Percentiles rank a stretch among this genome's conserved stretches.
Evolutionary conservation across 2,888 invertebrate genomes (phyloP).

Genomic region (Chrysolina haemoptera): DNA sequence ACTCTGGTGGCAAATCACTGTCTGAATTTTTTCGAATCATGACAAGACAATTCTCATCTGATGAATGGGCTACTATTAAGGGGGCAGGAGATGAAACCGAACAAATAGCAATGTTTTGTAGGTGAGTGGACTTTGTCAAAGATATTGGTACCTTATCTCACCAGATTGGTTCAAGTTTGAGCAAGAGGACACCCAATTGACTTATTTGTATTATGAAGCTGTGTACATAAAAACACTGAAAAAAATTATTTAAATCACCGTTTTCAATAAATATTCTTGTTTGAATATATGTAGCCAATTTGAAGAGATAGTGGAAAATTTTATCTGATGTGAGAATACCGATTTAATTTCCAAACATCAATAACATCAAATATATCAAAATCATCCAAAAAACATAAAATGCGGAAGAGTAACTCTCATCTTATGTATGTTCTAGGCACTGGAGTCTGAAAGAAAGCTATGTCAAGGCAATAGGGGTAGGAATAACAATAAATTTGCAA

Average conservation of each 20-base stretch:
- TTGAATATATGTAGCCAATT: too few relatives aligned
- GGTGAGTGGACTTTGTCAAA: conserved; percentile 33
- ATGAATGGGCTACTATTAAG: conserved; percentile 86
- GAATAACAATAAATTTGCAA: conserved; percentile 84
- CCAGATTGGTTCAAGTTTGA: too few relatives aligned
- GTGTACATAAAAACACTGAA: too few relatives aligned
- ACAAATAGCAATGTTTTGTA: conserved; percentile 85
- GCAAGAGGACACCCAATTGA: too few relatives aligned
- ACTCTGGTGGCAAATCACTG: conserved; percentile 79
- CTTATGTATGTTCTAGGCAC: conserved; percentile 71
- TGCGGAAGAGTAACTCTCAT: conserved; percentile 1
- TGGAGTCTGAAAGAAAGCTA: conserved; percentile 98
- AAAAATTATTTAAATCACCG: too few relatives aligned
- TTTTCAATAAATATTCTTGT: too few relatives aligned
- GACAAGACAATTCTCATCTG: conserved; percentile 83
- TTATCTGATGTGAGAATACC: too few relatives aligned
- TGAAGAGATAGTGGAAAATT: too few relatives aligned
- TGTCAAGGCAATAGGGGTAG: conserved; percentile 91
- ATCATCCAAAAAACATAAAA: not conserved
- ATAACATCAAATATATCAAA: not conserved
- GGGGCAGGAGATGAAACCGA: conserved; percentile 73
- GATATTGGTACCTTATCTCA: too few relatives aligned
- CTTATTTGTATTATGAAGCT: too few relatives aligned
- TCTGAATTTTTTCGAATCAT: conserved; percentile 91
- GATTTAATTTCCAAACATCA: too few relatives aligned